Evolutionary conservation across 2,113 vertebrate genomes (phyloP).

Genomic region (Hyla sarda): DNA sequence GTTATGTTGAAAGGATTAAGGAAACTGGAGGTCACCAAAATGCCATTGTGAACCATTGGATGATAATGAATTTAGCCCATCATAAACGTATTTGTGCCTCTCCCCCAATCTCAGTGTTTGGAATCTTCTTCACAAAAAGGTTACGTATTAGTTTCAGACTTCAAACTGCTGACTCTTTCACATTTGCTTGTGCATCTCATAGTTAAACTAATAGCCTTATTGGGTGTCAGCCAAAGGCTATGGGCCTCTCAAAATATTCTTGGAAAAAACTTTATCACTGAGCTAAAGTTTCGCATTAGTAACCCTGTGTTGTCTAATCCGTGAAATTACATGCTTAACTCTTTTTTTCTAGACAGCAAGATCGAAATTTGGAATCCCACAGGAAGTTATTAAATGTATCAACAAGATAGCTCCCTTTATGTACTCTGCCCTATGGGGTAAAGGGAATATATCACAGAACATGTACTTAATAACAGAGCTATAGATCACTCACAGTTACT

Average conservation of each 20-base stretch:
- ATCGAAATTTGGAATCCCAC: conserved; percentile 76
- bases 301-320: conserved; percentile 85
- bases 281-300: conserved; percentile 85
- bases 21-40: conserved; percentile 68
- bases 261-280: conserved; percentile 82
- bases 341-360: conserved; percentile 74
- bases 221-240: conserved; percentile 90
- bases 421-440: conserved; percentile 75
- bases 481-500: conserved; percentile 80
- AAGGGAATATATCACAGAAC: conserved; percentile 81
- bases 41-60: conserved; percentile 72
- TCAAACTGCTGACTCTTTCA: conserved; percentile 80
- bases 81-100: conserved; percentile 64
- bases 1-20: conserved; percentile 74
- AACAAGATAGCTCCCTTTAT: conserved; percentile 78
- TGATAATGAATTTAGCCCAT: conserved; percentile 71
- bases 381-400: conserved; percentile 89
- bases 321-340: conserved; percentile 85
- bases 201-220: conserved; percentile 83
- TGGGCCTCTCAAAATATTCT: conserved; percentile 87
- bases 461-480: conserved; percentile 77
- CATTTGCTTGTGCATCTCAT: conserved; percentile 79
- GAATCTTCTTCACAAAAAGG: conserved; percentile 70
- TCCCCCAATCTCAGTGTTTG: conserved; percentile 62
- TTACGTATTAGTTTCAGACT: conserved; percentile 73